A percentile compares a stretch with the other conserved stretches of the same genome.
These are phyloP conservation scores for Pristiophorus japonicus DNA, from an alignment of 2,113 vertebrate genomes.

Conservation along the genomic window DNA sequence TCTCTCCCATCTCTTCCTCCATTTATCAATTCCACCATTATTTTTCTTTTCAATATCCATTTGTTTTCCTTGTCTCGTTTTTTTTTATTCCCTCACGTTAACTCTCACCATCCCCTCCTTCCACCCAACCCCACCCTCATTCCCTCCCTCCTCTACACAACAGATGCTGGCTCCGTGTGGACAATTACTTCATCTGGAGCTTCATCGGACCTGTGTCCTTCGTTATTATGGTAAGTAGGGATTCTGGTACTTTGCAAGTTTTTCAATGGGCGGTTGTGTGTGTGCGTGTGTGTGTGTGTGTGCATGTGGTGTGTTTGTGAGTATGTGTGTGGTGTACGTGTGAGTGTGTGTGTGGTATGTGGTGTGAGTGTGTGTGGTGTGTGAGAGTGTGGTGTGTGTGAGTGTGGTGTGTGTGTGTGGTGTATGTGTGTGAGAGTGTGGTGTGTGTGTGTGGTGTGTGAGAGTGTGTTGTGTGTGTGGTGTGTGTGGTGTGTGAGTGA, in stretches of 20 bases:
- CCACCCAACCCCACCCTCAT: too few species aligned
- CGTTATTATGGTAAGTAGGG: conserved; percentile 77
- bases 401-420: too few species aligned
- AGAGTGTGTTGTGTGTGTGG: too few species aligned
- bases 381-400: too few species aligned
- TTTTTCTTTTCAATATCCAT: background rate
- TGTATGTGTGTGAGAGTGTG: too few species aligned
- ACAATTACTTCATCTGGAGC: conserved; percentile 94
- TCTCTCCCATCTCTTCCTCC: background rate
- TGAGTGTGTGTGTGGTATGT: too few species aligned
- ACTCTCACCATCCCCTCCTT: background rate
- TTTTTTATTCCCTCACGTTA: background rate
- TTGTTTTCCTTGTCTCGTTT: background rate
- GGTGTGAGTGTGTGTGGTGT: too few species aligned
- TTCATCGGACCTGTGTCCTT: conserved; percentile 88
- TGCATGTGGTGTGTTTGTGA: too few species aligned
- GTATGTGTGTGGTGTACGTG: background rate
- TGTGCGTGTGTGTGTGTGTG: background rate
- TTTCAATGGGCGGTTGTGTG: background rate
- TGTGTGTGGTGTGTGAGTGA: too few species aligned
- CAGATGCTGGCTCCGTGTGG: conserved; percentile 86
- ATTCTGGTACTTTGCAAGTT: background rate
- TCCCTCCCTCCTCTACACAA: conserved; percentile 17
- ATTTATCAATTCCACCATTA: background rate
- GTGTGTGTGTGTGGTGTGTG: too few species aligned